Conservation (phyloP, 2,888 invertebrate genomes). For the Eristalis intricaria region DNA sequence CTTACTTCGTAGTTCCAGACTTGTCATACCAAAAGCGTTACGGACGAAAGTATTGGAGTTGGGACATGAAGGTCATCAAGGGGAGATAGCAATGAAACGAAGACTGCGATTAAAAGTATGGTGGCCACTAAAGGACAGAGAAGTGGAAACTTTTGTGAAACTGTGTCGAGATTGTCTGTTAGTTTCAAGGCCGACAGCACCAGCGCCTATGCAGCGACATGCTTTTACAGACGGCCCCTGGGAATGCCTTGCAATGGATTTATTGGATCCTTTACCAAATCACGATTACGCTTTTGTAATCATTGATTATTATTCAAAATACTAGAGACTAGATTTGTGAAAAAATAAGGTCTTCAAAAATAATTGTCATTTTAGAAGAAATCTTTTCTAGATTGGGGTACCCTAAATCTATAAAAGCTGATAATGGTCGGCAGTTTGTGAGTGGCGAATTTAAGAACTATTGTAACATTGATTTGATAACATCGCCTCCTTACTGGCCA, state of each 20-base stretch:
- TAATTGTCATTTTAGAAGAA: constrained; percentile 12
- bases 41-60: too few relatives aligned
- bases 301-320: constrained; percentile 40
- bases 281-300: constrained; percentile 35
- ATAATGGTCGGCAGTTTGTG: constrained; percentile 26
- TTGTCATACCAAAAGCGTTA: too few relatives aligned
- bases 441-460: constrained; percentile 19
- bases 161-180: constrained; percentile 23
- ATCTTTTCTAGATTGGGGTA: constrained; percentile 22
- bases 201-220: constrained; percentile 27
- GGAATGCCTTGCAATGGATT: constrained; percentile 19
- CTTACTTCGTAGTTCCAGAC: too few relatives aligned
- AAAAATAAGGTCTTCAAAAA: constrained; percentile 1
- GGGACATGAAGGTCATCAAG: too few relatives aligned
- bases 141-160: constrained; percentile 11
- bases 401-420: constrained; percentile 27
- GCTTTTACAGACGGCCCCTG: constrained; percentile 25
- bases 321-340: constrained; percentile 23
- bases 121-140: constrained; percentile 14
- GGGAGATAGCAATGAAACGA: too few relatives aligned
- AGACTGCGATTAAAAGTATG: too few relatives aligned
- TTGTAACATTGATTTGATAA: constrained; percentile 33
- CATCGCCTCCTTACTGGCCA: constrained; percentile 46
- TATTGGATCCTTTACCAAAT: constrained; percentile 36
- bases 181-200: constrained; percentile 10